Percentiles rank a stretch among this genome's conserved stretches.
Evolutionary conservation across 2,797 vertebrate species (phyloP).

Genomic region (Bovichtus variegatus): DNA sequence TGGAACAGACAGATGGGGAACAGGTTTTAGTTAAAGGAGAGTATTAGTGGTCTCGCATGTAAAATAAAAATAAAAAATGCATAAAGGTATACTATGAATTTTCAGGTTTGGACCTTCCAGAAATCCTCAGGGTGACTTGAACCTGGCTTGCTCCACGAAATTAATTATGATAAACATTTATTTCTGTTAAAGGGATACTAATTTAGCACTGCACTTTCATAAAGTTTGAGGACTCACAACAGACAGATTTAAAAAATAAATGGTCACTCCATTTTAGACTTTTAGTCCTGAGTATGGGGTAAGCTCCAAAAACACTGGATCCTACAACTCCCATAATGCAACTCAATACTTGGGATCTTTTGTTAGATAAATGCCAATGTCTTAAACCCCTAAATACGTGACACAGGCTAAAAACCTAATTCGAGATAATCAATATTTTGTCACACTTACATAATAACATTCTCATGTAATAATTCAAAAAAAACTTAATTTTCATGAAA

Average conservation of each 20-base stretch:
- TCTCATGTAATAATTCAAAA: no score
- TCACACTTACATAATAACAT: no score
- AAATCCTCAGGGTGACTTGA: not conserved
- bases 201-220: not conserved
- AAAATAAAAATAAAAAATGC: not conserved
- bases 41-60: not conserved
- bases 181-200: not conserved
- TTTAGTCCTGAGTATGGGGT: not conserved
- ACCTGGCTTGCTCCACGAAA: not conserved
- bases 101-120: not conserved
- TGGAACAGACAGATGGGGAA: constrained; percentile 54
- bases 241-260: not conserved
- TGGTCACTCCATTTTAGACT: no score
- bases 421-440: no score
- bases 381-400: not conserved
- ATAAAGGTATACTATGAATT: not conserved
- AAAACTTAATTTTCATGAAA: no score
- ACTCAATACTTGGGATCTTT: not conserved
- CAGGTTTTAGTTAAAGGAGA: not conserved
- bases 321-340: not conserved
- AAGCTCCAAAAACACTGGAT: no score
- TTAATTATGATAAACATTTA: not conserved
- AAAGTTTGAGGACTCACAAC: not conserved
- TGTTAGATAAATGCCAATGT: not conserved
- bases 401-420: no score